Percentiles rank a stretch among this genome's conserved stretches.
phyloP scores from a whole-genome alignment of 2,888 invertebrate species.

The Agapostemon virescens region DNA sequence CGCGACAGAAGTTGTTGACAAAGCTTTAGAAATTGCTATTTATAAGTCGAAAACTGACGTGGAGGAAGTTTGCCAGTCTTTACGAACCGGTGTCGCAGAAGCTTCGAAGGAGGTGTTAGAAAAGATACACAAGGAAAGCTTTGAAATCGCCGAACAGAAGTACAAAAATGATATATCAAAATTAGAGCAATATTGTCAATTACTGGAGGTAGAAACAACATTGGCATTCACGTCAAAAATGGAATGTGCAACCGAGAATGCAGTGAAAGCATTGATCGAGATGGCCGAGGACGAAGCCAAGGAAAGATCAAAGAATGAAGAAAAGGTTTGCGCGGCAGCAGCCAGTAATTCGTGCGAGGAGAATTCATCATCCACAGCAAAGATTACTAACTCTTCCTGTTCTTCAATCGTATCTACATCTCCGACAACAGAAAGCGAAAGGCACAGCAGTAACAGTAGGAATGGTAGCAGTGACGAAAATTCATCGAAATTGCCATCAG shows the following conservation, averaged over 20 bases:
- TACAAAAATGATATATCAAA: conserved; percentile 68
- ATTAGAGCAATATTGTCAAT: conserved; percentile 70
- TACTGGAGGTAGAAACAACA: conserved; percentile 74
- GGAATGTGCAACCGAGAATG: conserved; percentile 78
- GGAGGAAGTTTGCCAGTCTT: conserved; percentile 77
- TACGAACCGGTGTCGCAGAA: conserved; percentile 74
- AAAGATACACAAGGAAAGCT: conserved; percentile 74
- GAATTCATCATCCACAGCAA: conserved; percentile 23
- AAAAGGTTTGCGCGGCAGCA: conserved; percentile 44
- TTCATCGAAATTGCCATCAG: conserved; percentile 59
- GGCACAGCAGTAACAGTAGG: conserved; percentile 52
- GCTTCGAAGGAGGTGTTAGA: conserved; percentile 77
- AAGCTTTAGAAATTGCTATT: conserved; percentile 78
- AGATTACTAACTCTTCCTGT: conserved; percentile 51
- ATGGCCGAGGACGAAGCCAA: conserved; percentile 79
- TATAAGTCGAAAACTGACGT: conserved; percentile 79
- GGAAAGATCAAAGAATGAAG: conserved; percentile 69
- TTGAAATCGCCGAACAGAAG: conserved; percentile 71
- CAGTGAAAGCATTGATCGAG: conserved; percentile 78
- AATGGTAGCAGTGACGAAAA: conserved; percentile 69
- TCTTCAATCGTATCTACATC: conserved; percentile 59
- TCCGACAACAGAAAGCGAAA: conserved; percentile 56
- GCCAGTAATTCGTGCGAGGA: conserved; percentile 40
- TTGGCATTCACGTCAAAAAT: conserved; percentile 75
- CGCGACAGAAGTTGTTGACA: conserved; percentile 78